A percentile compares a stretch with the other conserved stretches of the same genome.
phyloP scores from a whole-genome alignment of 2,888 invertebrate genomes.

The Zelleria hepariella region DNA sequence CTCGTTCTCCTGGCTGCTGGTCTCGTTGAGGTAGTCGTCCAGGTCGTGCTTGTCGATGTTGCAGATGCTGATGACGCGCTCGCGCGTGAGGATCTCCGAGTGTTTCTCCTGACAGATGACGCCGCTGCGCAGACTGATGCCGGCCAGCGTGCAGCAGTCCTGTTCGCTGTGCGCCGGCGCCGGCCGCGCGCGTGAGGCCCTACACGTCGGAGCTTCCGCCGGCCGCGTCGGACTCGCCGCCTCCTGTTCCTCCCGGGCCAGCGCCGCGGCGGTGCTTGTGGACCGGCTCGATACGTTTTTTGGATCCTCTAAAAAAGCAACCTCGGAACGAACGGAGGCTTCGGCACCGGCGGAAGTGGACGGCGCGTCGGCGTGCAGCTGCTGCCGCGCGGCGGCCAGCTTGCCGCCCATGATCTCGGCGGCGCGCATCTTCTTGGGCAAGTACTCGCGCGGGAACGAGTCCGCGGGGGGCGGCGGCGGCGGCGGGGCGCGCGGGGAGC shows the following conservation, averaged over 20 bases:
- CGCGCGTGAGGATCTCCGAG: conserved; percentile 73
- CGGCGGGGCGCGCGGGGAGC: conserved; percentile 18
- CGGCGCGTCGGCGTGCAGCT: too few relatives aligned
- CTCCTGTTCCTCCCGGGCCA: conserved; percentile 69
- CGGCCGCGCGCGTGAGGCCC: conserved; percentile 10
- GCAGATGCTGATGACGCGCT: conserved; percentile 81
- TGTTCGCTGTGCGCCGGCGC: not conserved
- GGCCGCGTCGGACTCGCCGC: conserved; percentile 67
- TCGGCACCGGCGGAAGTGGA: conserved; percentile 20
- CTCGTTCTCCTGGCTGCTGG: conserved; percentile 81
- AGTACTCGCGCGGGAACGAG: conserved; percentile 51
- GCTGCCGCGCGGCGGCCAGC: conserved; percentile 40
- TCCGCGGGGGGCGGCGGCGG: conserved; percentile 21
- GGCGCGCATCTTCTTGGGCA: conserved; percentile 68
- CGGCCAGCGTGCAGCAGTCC: conserved; percentile 60
- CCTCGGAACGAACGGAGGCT: conserved; percentile 34
- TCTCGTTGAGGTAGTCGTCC: conserved; percentile 85
- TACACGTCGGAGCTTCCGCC: conserved; percentile 65
- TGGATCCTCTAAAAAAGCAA: conserved; percentile 70
- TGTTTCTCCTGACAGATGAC: conserved; percentile 65
- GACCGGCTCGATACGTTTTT: conserved; percentile 71
- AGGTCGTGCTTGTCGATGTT: conserved; percentile 85
- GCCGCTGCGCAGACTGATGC: conserved; percentile 53
- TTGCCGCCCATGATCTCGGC: conserved; percentile 64
- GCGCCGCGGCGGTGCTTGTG: conserved; percentile 72